Conservation (phyloP, 2,113 vertebrate species). For the Anguilla japonica region DNA sequence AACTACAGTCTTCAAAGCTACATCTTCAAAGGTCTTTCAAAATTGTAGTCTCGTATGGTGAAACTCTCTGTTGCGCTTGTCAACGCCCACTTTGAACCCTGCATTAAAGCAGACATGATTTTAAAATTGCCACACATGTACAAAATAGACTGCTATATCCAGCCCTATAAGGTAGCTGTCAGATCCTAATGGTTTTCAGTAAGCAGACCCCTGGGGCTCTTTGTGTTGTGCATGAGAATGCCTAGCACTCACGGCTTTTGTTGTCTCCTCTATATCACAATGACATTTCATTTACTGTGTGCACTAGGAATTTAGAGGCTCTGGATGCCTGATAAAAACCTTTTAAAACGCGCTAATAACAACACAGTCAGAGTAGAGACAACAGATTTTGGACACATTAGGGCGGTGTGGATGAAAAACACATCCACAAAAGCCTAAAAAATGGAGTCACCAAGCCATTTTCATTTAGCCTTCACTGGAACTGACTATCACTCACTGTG, state of each 20-base stretch:
- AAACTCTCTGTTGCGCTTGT: background rate
- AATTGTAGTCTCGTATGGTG: background rate
- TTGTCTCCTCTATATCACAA: constrained; percentile 12
- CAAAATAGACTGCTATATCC: background rate
- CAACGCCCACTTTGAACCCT: background rate
- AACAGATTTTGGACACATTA: background rate
- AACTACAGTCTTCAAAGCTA: background rate
- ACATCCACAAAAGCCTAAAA: background rate
- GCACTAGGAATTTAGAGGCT: background rate
- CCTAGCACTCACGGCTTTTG: background rate
- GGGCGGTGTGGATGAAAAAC: background rate
- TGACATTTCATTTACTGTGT: constrained; percentile 4
- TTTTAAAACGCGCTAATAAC: constrained; percentile 6
- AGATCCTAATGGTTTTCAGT: background rate
- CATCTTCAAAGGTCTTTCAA: background rate
- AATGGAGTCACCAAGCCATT: background rate
- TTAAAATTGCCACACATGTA: background rate
- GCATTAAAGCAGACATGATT: background rate
- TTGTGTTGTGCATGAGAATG: background rate
- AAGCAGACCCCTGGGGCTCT: constrained; percentile 8
- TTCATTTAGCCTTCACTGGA: background rate
- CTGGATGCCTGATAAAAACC: background rate
- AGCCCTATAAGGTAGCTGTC: background rate
- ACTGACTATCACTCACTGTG: background rate
- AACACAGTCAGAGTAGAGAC: background rate